These are phyloP conservation scores for Clepsis dumicolana DNA, from an alignment of 2,888 invertebrate genomes.

Conservation along the genomic window DNA sequence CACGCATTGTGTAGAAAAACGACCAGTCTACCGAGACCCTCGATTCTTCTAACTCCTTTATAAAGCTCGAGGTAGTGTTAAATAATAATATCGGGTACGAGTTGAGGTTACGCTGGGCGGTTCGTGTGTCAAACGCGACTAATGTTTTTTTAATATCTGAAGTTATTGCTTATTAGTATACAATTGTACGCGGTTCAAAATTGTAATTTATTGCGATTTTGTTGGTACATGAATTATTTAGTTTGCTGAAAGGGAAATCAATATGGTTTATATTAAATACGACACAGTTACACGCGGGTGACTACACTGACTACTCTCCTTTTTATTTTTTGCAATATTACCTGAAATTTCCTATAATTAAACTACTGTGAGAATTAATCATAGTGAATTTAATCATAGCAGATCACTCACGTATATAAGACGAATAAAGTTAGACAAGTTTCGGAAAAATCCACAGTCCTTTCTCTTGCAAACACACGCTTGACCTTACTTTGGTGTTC, in stretches of 20 bases:
- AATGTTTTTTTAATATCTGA: slow-evolving; percentile 74
- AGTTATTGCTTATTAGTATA: slow-evolving; percentile 72
- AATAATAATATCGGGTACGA: slow-evolving; percentile 27
- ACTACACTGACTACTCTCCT: no score
- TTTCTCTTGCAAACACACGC: no score
- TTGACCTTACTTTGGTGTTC: no score
- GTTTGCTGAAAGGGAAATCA: background rate
- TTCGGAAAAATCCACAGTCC: no score
- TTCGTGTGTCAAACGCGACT: slow-evolving; percentile 67
- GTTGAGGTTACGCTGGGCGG: slow-evolving; percentile 56
- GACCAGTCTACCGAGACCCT: slow-evolving; percentile 59
- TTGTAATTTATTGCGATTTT: slow-evolving; percentile 57
- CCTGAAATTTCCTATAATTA: no score
- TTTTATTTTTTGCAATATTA: no score
- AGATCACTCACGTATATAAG: no score
- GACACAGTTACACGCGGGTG: no score
- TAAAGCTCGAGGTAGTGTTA: slow-evolving; percentile 43
- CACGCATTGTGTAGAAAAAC: slow-evolving; percentile 66
- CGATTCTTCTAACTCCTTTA: slow-evolving; percentile 46
- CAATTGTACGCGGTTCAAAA: slow-evolving; percentile 65
- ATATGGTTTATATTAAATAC: background rate
- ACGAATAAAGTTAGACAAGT: no score
- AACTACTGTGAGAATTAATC: no score
- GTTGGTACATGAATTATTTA: background rate
- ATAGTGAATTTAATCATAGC: no score